Evolutionary conservation across 1,140 invertebrate species (phyloP).

Genomic region (Xylocopa sonorina): DNA sequence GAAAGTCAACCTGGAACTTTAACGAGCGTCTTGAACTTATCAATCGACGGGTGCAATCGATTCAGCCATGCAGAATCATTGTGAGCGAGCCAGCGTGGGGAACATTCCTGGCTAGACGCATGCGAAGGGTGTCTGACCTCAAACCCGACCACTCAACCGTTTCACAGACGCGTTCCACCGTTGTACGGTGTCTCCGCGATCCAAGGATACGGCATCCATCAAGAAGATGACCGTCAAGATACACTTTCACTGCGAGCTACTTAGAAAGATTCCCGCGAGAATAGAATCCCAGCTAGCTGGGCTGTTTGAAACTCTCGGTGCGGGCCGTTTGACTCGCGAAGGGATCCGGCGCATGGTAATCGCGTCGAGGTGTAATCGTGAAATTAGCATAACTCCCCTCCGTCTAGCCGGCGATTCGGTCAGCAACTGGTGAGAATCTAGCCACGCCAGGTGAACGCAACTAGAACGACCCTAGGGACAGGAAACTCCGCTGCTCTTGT

Average conservation of each 20-base stretch:
- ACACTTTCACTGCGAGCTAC: conserved; percentile 31
- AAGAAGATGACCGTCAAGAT: conserved; percentile 25
- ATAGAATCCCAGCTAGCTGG: neutral
- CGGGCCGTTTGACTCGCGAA: conserved; percentile 25
- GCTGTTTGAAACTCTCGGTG: conserved; percentile 49
- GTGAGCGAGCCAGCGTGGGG: neutral
- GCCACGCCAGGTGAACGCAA: conserved; percentile 8
- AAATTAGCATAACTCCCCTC: conserved; percentile 67
- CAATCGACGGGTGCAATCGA: neutral
- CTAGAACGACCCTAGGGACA: neutral
- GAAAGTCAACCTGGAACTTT: neutral
- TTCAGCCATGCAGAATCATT: neutral
- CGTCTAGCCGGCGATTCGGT: conserved; percentile 47
- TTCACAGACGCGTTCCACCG: neutral
- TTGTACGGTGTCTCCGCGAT: neutral
- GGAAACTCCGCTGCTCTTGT: conserved; percentile 9
- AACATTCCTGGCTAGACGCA: neutral
- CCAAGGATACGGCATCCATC: conserved; percentile 33
- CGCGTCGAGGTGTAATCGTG: conserved; percentile 63
- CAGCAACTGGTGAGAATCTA: conserved; percentile 29
- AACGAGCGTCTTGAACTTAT: neutral
- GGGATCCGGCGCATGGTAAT: conserved; percentile 53
- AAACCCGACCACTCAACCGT: neutral
- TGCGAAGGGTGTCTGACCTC: neutral
- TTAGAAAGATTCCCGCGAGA: conserved; percentile 1